phyloP scores from a whole-genome alignment of 2,113 vertebrate genomes.

The Lophius piscatorius region DNA sequence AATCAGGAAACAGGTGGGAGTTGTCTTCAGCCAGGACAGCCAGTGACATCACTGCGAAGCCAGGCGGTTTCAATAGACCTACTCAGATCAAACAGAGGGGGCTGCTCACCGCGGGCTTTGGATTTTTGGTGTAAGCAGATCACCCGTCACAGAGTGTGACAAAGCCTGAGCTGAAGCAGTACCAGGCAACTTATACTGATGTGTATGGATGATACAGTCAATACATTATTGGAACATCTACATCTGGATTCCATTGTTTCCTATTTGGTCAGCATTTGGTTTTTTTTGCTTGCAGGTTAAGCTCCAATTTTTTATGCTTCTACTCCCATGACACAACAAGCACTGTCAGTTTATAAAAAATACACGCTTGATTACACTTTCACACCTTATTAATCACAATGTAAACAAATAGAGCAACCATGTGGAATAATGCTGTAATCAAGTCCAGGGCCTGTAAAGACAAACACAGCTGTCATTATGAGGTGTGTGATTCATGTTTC shows the following conservation, averaged over 20 bases:
- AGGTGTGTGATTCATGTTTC: conserved; percentile 58
- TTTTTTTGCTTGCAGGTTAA: too few species aligned
- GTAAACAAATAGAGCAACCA: conserved; percentile 24
- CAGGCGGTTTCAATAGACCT: conserved; percentile 33
- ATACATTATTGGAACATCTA: not conserved
- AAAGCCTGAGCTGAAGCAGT: conserved; percentile 20
- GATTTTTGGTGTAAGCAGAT: conserved; percentile 35
- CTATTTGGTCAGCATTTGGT: not conserved
- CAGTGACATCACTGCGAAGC: conserved; percentile 46
- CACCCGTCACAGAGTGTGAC: conserved; percentile 10
- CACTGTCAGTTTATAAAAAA: not conserved
- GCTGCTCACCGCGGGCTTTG: conserved; percentile 19
- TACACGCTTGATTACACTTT: not conserved
- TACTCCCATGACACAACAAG: not conserved
- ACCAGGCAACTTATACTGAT: conserved; percentile 1
- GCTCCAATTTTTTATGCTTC: not conserved
- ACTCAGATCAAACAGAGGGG: conserved; percentile 19
- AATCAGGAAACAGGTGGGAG: conserved; percentile 75
- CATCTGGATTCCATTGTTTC: not conserved
- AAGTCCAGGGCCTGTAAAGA: conserved; percentile 33
- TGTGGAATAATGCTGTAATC: conserved; percentile 23
- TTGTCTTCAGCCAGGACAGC: conserved; percentile 76
- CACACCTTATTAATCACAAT: conserved; percentile 1
- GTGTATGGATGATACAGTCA: conserved; percentile 9
- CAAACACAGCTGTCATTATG: conserved; percentile 36